Evolutionary conservation across 2,113 vertebrate genomes (phyloP).

Genomic region (Fregata magnificens): DNA sequence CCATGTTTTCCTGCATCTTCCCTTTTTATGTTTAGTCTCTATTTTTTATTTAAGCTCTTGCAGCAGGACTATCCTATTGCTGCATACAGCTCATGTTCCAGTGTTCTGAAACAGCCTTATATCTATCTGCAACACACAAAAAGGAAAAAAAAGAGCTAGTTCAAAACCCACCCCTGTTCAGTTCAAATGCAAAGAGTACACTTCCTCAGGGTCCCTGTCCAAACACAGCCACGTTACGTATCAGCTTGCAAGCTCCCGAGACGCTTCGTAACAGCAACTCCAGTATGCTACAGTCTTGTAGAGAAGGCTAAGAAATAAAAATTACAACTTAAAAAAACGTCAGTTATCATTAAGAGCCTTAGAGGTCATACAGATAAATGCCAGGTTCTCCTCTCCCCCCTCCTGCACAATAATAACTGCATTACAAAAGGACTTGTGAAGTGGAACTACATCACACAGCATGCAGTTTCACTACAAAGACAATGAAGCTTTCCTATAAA

Average conservation of each 20-base stretch:
- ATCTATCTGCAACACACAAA: not conserved
- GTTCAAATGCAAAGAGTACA: not conserved
- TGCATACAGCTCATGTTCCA: not conserved
- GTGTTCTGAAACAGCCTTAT: not conserved
- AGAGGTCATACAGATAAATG: not conserved
- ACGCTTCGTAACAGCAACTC: not conserved
- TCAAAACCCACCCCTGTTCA: not conserved
- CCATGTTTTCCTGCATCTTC: not conserved
- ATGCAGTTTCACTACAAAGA: not conserved
- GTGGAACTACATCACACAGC: not conserved
- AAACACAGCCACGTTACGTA: not conserved
- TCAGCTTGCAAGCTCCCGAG: not conserved
- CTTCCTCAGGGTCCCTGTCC: no score
- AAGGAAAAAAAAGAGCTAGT: no score
- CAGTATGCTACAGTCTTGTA: not conserved
- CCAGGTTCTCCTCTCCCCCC: not conserved
- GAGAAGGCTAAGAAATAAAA: not conserved
- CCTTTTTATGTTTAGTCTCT: not conserved
- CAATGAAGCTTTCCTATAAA: not conserved
- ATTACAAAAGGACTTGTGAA: not conserved
- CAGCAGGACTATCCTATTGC: not conserved
- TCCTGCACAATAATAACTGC: not conserved
- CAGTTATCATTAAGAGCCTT: not conserved
- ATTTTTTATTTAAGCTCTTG: not conserved
- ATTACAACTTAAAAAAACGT: not conserved